phyloP scores from a whole-genome alignment of 2,113 vertebrate species.

The Genyomyrus donnyi region DNA sequence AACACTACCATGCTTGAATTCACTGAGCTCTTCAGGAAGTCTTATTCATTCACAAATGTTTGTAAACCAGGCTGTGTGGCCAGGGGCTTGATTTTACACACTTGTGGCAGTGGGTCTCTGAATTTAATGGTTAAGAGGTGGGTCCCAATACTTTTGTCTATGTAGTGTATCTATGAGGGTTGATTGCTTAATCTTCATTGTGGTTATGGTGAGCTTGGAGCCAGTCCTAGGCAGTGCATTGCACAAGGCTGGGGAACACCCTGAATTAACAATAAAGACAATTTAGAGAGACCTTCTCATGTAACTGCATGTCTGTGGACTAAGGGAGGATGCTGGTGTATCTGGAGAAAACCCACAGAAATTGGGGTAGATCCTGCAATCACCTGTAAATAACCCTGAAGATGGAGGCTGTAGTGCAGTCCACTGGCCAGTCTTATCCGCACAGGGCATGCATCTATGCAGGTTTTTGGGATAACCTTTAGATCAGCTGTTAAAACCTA shows the following conservation, averaged over 20 bases:
- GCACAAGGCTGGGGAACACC: not conserved
- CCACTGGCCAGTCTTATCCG: not conserved
- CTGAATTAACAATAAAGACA: not conserved
- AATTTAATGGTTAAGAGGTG: not conserved
- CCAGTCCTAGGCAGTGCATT: not conserved
- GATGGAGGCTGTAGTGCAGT: not conserved
- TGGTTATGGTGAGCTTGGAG: not conserved
- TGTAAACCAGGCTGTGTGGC: no score
- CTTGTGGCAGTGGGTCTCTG: not conserved
- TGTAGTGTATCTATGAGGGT: not conserved
- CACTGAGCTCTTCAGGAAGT: no score
- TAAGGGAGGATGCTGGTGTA: not conserved
- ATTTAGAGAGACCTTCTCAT: not conserved
- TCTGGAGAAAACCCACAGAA: not conserved
- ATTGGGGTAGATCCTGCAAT: not conserved
- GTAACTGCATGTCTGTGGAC: not conserved
- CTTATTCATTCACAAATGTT: no score
- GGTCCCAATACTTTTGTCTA: not conserved
- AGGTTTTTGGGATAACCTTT: not conserved
- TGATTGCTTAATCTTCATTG: not conserved
- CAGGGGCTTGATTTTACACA: not conserved
- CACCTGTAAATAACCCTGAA: not conserved
- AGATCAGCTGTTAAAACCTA: not conserved
- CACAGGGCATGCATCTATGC: not conserved
- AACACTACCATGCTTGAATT: no score